Base-by-base conservation (phyloP, 2,888 invertebrate species). In the Scaptomyza flava region DNA sequence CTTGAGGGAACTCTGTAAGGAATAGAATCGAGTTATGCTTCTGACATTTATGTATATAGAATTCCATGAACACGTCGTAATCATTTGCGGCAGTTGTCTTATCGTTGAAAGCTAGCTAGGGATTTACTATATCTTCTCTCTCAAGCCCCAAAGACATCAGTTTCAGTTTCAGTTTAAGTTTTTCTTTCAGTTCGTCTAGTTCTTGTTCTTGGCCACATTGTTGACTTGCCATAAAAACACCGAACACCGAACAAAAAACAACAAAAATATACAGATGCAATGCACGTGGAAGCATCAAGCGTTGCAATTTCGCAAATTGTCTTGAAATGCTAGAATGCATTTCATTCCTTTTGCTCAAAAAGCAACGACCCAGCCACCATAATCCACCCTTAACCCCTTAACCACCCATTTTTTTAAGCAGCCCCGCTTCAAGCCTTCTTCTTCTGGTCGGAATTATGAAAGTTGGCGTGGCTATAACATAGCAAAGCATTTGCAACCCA, bases 201-300 rank as follows among this genome's bases (percentile, higher is more conserved):
- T 59, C 41, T 34, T 43, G 48, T 27, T 57, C 42, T 45, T 64
- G 76, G 72, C 68, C 81, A 72, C 81, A 86, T 87, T 84, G 76
- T 84, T 84, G 79, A 80, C 78, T 87, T 74, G 72, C 72, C 79
- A 71, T 81, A 84, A 87, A 84, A 87, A 82, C 75, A 65, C 61
- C 52, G 38, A 66, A 65, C 57, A 4, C 23, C n/a, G n/a, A n/a
- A 23, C 23, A 64, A 57, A 53, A 7, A 17, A 41, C 17, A 41
- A 41, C 17, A 41, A 17, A 3, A 36, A 38, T 14, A 14, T 7
- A 7, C 9, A 9, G 73, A 68, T 81, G 81, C 72, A 84, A 73
- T 78, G 84, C 87, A 83, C 82, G 84, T 82, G 87, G 67, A 86
- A 65, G 71, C 87, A 80, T 86, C 84, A 86, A 81, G 81, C 81